phyloP scores from a whole-genome alignment of 1,140 invertebrate genomes.

The Pemphigus obesinymphae region DNA sequence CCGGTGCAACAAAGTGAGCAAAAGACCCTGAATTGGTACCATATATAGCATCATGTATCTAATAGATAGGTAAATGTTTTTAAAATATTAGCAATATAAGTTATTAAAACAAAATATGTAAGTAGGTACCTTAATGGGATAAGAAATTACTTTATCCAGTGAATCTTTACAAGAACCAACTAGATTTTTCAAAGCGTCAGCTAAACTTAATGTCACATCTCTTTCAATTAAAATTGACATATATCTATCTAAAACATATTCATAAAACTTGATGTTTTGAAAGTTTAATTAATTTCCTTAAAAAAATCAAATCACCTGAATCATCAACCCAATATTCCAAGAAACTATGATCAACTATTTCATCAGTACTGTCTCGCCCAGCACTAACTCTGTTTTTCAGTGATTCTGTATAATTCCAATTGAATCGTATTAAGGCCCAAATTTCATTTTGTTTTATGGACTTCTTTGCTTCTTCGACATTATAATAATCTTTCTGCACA shows the following conservation, averaged over 20 bases:
- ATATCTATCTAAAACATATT: conserved; percentile 43
- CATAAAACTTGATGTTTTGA: not conserved
- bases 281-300: not conserved
- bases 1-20: conserved; percentile 89
- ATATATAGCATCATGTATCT: conserved; percentile 71
- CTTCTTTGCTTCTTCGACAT: conserved; percentile 56
- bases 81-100: not conserved
- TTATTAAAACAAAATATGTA: no score
- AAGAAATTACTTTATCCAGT: conserved; percentile 25
- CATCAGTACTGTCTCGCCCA: not conserved
- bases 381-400: conserved; percentile 41
- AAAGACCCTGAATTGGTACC: conserved; percentile 79
- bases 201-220: conserved; percentile 30
- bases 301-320: conserved; percentile 42
- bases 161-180: conserved; percentile 29
- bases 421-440: conserved; percentile 43
- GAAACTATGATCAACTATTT: conserved; percentile 22
- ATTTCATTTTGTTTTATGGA: conserved; percentile 60
- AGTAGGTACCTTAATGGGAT: conserved; percentile 26
- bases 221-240: conserved; percentile 41
- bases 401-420: conserved; percentile 43
- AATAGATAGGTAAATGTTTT: not conserved
- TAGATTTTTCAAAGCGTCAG: conserved; percentile 28
- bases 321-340: conserved; percentile 44
- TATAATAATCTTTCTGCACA: conserved; percentile 55